These are phyloP conservation scores for Ceyx margarethae DNA, from an alignment of 2,113 vertebrate genomes.

Conservation along the genomic window DNA sequence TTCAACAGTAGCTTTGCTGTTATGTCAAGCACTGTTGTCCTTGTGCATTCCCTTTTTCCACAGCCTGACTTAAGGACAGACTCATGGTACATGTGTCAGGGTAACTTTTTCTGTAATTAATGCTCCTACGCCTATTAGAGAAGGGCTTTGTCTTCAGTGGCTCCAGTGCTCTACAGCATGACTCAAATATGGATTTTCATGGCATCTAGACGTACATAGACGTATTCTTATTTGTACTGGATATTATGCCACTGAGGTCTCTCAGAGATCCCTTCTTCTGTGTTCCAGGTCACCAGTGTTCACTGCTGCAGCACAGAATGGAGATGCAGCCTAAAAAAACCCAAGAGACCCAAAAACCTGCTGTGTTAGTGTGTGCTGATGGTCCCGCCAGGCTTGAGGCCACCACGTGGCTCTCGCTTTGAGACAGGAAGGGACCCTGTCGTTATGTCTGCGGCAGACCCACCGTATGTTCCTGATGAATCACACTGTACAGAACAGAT, in stretches of 20 bases:
- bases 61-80: neutral
- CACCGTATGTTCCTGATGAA: neutral
- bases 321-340: neutral
- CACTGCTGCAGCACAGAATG: neutral
- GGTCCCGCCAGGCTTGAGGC: neutral
- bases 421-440: accelerated
- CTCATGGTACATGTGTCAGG: neutral
- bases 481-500: neutral
- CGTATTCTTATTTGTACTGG: neutral
- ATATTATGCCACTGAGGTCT: neutral
- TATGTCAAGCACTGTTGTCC: neutral
- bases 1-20: neutral
- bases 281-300: neutral
- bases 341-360: neutral
- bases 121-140: neutral
- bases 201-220: neutral
- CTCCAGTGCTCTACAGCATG: neutral
- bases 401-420: accelerated
- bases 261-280: neutral
- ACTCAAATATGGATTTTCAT: neutral
- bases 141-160: neutral
- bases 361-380: neutral
- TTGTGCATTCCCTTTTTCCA: neutral
- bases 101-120: neutral
- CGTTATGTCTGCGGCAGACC: neutral